Percentiles rank a stretch among this genome's conserved stretches.
Evolutionary conservation across 2,113 vertebrate genomes (phyloP).

Genomic region (Hylia prasina): DNA sequence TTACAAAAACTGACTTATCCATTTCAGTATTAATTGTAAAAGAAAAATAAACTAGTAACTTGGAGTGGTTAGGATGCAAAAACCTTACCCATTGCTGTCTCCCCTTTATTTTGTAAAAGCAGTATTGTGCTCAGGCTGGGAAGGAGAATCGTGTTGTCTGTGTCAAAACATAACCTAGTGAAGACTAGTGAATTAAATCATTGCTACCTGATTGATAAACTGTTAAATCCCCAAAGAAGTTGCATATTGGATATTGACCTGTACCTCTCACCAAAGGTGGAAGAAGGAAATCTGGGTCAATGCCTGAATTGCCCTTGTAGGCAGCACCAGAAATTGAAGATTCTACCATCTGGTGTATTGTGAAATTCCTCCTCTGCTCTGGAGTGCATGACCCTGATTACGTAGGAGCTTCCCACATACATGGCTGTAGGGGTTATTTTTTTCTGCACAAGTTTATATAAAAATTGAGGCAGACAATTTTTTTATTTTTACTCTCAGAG

Average conservation of each 20-base stretch:
- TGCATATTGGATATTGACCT: background rate
- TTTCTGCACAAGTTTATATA: background rate
- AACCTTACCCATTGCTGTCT: background rate
- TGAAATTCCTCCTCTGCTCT: background rate
- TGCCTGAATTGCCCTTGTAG: background rate
- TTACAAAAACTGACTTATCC: slow-evolving; percentile 12
- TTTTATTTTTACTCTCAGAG: background rate
- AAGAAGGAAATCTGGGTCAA: background rate
- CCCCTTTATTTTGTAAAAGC: background rate
- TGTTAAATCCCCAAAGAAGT: background rate
- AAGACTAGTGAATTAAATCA: background rate
- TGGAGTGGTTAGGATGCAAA: slow-evolving; percentile 24
- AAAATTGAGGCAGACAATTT: background rate
- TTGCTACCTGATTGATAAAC: background rate
- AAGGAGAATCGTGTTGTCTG: background rate
- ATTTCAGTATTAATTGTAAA: background rate
- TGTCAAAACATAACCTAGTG: background rate
- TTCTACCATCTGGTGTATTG: background rate
- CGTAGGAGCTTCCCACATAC: background rate
- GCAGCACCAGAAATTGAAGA: background rate
- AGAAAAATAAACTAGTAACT: background rate
- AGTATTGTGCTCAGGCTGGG: background rate
- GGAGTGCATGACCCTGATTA: background rate
- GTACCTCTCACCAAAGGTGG: fast-evolving
- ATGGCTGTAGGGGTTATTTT: background rate